Evolutionary conservation across 2,797 vertebrate species (phyloP).

Genomic region (Clarias platycephalus): DNA sequence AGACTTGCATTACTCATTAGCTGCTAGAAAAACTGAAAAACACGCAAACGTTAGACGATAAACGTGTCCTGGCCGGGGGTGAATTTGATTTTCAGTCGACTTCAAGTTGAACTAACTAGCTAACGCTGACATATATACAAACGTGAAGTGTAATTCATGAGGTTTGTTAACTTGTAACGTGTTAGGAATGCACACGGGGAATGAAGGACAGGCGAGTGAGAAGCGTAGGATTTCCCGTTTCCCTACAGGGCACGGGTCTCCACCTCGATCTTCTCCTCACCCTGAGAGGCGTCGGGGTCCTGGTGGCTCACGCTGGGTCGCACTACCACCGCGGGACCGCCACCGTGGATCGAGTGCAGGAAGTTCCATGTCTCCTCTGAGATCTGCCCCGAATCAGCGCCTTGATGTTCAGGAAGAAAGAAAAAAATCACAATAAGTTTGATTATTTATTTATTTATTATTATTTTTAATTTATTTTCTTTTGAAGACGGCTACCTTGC

Average conservation of each 20-base stretch:
- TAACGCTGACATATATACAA: constrained; percentile 70
- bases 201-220: constrained; percentile 75
- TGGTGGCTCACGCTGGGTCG: constrained; percentile 84
- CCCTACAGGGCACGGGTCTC: constrained; percentile 78
- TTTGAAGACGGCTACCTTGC: constrained; percentile 78
- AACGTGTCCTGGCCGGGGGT: neutral
- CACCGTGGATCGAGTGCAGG: constrained; percentile 91
- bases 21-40: too few species aligned
- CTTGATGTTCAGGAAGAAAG: constrained; percentile 63
- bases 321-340: constrained; percentile 90
- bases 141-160: constrained; percentile 60
- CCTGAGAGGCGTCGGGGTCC: constrained; percentile 80
- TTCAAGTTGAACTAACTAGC: constrained; percentile 59
- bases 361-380: constrained; percentile 99
- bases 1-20: neutral
- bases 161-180: constrained; percentile 58
- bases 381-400: constrained; percentile 97
- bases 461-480: too few species aligned
- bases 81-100: neutral
- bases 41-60: too few species aligned
- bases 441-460: too few species aligned
- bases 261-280: constrained; percentile 96
- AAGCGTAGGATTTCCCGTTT: constrained; percentile 54
- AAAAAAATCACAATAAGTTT: neutral
- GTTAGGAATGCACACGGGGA: constrained; percentile 63